Evolutionary conservation across 2,113 vertebrate species (phyloP), one percentile per base, ranked within the genome.

Genomic region (Atlantisia rogersi): DNA sequence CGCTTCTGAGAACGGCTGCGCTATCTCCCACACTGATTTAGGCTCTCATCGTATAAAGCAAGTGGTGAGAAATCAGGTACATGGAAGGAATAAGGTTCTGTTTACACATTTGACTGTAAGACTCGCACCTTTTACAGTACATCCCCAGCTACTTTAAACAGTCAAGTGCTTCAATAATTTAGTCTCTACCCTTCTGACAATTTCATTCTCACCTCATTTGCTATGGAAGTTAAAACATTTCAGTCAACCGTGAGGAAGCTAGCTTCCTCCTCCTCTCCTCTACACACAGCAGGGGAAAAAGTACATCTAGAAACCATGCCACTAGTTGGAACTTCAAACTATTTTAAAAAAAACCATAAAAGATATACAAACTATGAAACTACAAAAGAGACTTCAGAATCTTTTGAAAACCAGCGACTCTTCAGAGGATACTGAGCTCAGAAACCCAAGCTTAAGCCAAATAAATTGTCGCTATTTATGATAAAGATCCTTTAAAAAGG

Each of bases 151-250:
- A 96, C 95, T 80, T 97, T 87, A 95, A 96, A 92, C 87, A 92
- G 77, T 84, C 68, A 81, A 95, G 84, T 60, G 55, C 92, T 86
- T 94, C 92, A 96, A 91, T 88, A 95, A 96, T 91, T 95, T 94
- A 93, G 94, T 96, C 95, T 95, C 96, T 65, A 42, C 91, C 95
- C 89, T 97, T 97, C 82, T 78, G 96, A 98, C 96, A 94, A 98
- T 97, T 96, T 96, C 96, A 95, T 98, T 98, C 97, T 97, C 79
- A 96, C 97, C 95, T 97, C 97, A 97, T 96, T 98, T 97, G 77
- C 97, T 96, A 78, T 8, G 77, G 92, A 97, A 98, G 95, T 96
- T 98, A 97, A 97, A 97, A 96, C 84, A 97, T 90, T 94, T 95
- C 94, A 87, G 97, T 82, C 88, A 96, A 92, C 97, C 96, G 80